Conservation (phyloP, 2,113 vertebrate genomes). For the Epinephelus lanceolatus region DNA sequence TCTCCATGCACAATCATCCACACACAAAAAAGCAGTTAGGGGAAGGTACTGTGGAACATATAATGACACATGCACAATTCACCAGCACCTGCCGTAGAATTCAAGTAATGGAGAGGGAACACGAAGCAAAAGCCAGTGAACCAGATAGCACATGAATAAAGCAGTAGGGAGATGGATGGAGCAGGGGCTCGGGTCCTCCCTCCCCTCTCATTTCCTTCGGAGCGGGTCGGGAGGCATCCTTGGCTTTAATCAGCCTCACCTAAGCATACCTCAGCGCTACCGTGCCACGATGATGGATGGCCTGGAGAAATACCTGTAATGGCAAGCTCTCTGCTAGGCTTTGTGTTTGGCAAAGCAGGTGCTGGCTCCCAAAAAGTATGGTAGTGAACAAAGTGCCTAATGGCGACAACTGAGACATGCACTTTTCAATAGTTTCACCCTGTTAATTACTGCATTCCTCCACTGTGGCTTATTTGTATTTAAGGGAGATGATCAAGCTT, state of each 20-base stretch:
- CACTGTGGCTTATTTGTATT: conserved; percentile 15
- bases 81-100: conserved; percentile 68
- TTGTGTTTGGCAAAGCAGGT: conserved; percentile 49
- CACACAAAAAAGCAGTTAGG: conserved; percentile 46
- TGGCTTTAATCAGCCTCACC: conserved; percentile 81
- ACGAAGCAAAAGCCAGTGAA: conserved; percentile 65
- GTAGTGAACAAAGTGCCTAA: conserved; percentile 5
- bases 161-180: conserved; percentile 76
- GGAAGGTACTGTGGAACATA: conserved; percentile 48
- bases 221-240: conserved; percentile 70
- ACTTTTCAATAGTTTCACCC: conserved; percentile 1
- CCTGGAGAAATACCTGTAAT: conserved; percentile 68
- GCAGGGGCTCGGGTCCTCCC: conserved; percentile 37
- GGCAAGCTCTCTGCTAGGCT: conserved; percentile 39
- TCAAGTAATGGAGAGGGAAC: conserved; percentile 72
- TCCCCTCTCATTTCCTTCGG: conserved; percentile 60
- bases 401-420: not conserved
- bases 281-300: conserved; percentile 77
- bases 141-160: conserved; percentile 77
- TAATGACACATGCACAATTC: conserved; percentile 68
- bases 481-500: conserved; percentile 16
- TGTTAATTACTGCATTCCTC: conserved; percentile 32
- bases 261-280: conserved; percentile 68
- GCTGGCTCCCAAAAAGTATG: conserved; percentile 4
- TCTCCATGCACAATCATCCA: conserved; percentile 39